Evolutionary conservation across 1,140 invertebrate species (phyloP).

Genomic region (Caerostris extrusa): DNA sequence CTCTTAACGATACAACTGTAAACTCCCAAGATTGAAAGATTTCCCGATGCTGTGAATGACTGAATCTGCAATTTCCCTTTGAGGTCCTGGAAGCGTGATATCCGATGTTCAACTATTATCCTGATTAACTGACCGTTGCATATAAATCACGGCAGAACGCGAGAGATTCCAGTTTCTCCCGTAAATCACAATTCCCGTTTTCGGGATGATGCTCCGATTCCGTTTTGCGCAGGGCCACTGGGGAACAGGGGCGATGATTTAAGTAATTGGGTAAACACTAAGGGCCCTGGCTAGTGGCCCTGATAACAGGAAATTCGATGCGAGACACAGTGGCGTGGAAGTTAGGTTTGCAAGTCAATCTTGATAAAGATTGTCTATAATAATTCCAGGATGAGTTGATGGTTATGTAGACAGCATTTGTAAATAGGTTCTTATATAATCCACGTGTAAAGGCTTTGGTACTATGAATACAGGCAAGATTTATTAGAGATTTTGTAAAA

Average conservation of each 20-base stretch:
- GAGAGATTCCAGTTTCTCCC: neutral
- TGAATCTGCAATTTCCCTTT: neutral
- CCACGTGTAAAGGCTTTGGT: no score
- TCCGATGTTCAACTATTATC: slow-evolving; percentile 13
- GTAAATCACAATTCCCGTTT: neutral
- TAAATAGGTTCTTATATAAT: no score
- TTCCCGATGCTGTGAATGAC: neutral
- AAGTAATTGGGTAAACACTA: slow-evolving; percentile 6
- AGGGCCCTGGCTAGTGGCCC: neutral
- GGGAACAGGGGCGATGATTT: neutral
- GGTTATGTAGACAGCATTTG: no score
- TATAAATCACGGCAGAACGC: neutral
- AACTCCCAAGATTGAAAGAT: neutral
- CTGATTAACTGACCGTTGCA: slow-evolving; percentile 11
- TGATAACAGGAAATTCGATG: no score
- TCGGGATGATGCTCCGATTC: neutral
- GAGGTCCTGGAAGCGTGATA: neutral
- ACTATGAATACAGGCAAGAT: no score
- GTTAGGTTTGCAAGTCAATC: no score
- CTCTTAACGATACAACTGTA: no score
- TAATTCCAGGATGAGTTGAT: no score
- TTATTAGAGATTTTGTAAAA: no score
- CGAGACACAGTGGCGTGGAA: no score
- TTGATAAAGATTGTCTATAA: no score
- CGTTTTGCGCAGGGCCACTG: neutral